Base-by-base conservation (phyloP, 1,140 invertebrate genomes). In the Drosophila navojoa region DNA sequence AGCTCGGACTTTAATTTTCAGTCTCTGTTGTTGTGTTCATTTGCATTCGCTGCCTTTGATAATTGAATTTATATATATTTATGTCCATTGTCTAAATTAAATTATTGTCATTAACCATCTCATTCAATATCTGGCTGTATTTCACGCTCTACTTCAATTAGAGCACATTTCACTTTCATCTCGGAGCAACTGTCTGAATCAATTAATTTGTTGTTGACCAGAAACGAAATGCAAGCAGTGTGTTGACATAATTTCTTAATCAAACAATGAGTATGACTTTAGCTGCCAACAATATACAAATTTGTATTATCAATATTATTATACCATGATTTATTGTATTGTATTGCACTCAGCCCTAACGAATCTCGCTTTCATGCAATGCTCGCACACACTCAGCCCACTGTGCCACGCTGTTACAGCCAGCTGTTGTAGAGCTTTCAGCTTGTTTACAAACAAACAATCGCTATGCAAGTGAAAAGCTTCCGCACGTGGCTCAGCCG, bases 381-480 rank as follows among this genome's bases (percentile, higher is more conserved):
- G 57, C 45, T 67, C n/a, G 0, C 3, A 5, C 2, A 2, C 4
- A 6, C 5, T 32, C 16, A n/a, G 1, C 29, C 76, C 81, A 87
- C 62, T 70, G 78, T 87, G 58, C 19, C 13, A 11, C 22, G 19
- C 11, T 10, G 9, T 9, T 3, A 5, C 42, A 6, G 5, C 40
- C 67, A 75, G 67, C 68, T 84, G 49, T 55, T 11, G 13, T 0
- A 67, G 60, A 86, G 79, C 79, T 90, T 60, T 69, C 47, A 55
- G 32, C 54, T 90, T 90, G 86, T 86, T 90, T 90, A 78, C 81
- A 81, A 85, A 78, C 81, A 81, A 85, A 85, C 85, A 89, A 70
- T 42, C 49, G 61, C 49, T 22, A 38, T 15, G 38, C 13, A 25
- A 59, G 71, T 45, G 2, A 35, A 81, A 77, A 85, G 77, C 84